Evolutionary conservation across 1,140 invertebrate species (phyloP).

Genomic region (Ylistrum balloti): DNA sequence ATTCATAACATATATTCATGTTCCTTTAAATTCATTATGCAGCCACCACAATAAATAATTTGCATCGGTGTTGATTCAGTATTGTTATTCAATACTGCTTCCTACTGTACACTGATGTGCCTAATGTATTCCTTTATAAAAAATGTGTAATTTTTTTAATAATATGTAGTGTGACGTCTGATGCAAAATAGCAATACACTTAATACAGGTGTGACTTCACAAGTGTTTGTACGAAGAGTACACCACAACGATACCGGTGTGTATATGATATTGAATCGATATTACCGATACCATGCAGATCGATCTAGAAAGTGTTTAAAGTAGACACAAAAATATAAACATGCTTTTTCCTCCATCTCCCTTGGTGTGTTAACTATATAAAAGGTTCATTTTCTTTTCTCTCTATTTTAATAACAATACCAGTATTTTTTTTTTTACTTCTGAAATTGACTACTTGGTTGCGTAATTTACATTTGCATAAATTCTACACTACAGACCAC

Average conservation of each 20-base stretch:
- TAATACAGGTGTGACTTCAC: not conserved
- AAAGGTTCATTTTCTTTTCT: not conserved
- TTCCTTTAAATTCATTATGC: conserved; percentile 3
- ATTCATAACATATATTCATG: not conserved
- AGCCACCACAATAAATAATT: not conserved
- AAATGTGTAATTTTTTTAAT: not conserved
- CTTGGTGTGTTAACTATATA: not conserved
- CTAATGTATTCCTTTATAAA: not conserved
- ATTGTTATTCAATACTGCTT: not conserved
- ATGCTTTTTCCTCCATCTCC: not conserved
- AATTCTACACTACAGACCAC: not conserved
- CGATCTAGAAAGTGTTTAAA: not conserved
- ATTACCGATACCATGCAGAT: not conserved
- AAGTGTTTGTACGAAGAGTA: not conserved
- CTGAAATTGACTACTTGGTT: not conserved
- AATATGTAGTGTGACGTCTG: not conserved
- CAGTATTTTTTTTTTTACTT: not conserved
- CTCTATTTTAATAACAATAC: not conserved
- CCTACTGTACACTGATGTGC: not conserved
- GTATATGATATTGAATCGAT: not conserved
- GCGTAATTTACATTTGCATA: not conserved
- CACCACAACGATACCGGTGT: not conserved
- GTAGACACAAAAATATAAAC: not conserved
- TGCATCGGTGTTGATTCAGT: not conserved
- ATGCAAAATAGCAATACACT: not conserved